These are phyloP conservation scores for Hanleya hanleyi DNA, from an alignment of 2,888 invertebrate genomes.

Conservation along the genomic window DNA sequence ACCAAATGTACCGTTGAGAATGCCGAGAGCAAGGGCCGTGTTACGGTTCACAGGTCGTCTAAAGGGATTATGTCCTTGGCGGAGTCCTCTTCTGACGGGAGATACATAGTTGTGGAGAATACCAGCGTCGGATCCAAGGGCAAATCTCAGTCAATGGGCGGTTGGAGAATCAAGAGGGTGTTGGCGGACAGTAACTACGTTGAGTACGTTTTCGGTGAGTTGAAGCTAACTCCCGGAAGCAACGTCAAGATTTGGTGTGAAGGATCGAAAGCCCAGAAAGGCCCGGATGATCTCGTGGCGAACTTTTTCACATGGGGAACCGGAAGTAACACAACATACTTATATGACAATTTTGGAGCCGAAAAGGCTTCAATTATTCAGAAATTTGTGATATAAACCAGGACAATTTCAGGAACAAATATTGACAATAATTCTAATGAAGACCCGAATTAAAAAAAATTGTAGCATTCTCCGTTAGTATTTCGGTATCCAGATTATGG, in stretches of 20 bases:
- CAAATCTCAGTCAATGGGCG: conserved; percentile 21
- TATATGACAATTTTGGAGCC: conserved; percentile 26
- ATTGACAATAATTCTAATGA: no score
- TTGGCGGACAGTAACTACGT: background rate
- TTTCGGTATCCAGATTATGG: no score
- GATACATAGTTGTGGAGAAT: conserved; percentile 37
- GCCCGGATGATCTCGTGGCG: background rate
- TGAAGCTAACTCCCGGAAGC: background rate
- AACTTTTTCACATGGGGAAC: conserved; percentile 35
- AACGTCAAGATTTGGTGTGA: background rate
- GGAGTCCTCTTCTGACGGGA: conserved; percentile 33
- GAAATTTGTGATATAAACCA: conserved; percentile 1
- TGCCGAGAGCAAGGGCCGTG: conserved; percentile 31
- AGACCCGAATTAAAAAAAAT: no score
- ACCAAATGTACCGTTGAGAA: background rate
- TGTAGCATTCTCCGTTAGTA: no score
- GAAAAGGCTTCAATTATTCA: conserved; percentile 19
- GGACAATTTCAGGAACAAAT: no score
- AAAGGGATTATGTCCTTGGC: conserved; percentile 34
- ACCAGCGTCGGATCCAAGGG: conserved; percentile 33
- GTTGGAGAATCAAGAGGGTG: conserved; percentile 3
- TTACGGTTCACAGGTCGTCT: conserved; percentile 40
- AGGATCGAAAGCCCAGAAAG: background rate
- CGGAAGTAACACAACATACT: conserved; percentile 31
- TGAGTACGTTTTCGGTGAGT: conserved; percentile 11